phyloP scores from a whole-genome alignment of 2,888 invertebrate genomes.

The Thyatira batis region DNA sequence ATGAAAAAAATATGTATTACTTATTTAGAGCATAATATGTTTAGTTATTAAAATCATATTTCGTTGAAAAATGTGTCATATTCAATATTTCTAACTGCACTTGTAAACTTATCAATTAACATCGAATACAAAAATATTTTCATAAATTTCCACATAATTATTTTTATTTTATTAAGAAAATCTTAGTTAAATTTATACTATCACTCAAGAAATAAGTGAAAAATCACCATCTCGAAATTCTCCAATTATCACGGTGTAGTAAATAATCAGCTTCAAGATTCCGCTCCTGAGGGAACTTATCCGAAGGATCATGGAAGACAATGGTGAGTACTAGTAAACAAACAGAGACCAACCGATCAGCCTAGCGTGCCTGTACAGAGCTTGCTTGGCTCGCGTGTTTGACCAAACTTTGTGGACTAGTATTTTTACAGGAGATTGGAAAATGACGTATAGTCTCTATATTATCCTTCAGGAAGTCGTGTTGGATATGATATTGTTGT shows the following conservation, averaged over 20 bases:
- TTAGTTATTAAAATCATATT: too few relatives aligned
- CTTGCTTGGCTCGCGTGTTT: background rate
- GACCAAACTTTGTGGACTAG: background rate
- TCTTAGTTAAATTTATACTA: too few relatives aligned
- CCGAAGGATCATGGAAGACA: slow-evolving; percentile 49
- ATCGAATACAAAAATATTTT: slow-evolving; percentile 5
- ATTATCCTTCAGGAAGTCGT: background rate
- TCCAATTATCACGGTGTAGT: background rate
- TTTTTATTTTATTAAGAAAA: too few relatives aligned
- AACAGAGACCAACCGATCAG: background rate
- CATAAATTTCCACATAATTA: too few relatives aligned
- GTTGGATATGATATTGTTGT: background rate
- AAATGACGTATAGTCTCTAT: background rate
- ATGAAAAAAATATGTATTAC: too few relatives aligned
- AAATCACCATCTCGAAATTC: background rate
- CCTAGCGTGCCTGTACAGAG: too few relatives aligned
- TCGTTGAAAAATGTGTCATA: slow-evolving; percentile 6
- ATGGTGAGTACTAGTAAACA: slow-evolving; percentile 35
- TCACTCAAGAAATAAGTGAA: background rate
- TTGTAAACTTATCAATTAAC: slow-evolving; percentile 35
- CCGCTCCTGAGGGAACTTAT: slow-evolving; percentile 36
- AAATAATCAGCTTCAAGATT: slow-evolving; percentile 33
- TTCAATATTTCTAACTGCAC: slow-evolving; percentile 2
- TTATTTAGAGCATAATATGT: too few relatives aligned
- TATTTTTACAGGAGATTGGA: background rate